Evolutionary conservation across 2,797 vertebrate genomes (phyloP), one percentile per base, ranked within the genome.

Genomic region (Graptemys geographica): DNA sequence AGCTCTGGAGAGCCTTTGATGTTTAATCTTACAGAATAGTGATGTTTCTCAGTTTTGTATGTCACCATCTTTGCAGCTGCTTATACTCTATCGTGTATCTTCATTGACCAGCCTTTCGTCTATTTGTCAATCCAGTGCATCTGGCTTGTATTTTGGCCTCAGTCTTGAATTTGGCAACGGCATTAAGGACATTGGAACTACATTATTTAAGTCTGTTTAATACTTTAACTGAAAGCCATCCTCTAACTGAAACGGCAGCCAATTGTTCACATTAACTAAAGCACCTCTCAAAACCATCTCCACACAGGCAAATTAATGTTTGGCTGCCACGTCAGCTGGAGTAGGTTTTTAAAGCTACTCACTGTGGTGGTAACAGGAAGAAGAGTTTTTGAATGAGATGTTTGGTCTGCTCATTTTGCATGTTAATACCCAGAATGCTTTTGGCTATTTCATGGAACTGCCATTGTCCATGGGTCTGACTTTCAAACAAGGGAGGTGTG

Each of bases 61-160:
- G 41, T 81, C 52, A 1, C 84, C 33, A 2, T 81, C 74, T 41
- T 87, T 49, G 52, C 44, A 94, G 86, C 83, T 90, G 37, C 79
- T 86, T 83, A 18, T 55, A 81, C 83, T n/a, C 89, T 79, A 5
- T 86, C 62, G 2, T 0, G 3, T 23, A 33, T 47, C 69, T 51
- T 80, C 79, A 15, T 0, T 49, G 56, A 78, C 88, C 88, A 83
- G 81, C 59, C 31, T 93, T 57, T 79, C 53, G 21, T 88, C 28
- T 59, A 80, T 86, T 86, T 91, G 74, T 37, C 84, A 81, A 49
- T 56, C 31, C 65, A 87, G 59, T 83, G 33, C 0, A 1, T 79
- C 90, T 96, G 89, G 81, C 91, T 91, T 79, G 93, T 74, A 72
- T 91, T 51, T 72, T 84, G 88, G 93, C 93, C 91, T 65, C 65